Evolutionary conservation across 2,797 vertebrate genomes (phyloP).

Genomic region (Crax fasciolata): DNA sequence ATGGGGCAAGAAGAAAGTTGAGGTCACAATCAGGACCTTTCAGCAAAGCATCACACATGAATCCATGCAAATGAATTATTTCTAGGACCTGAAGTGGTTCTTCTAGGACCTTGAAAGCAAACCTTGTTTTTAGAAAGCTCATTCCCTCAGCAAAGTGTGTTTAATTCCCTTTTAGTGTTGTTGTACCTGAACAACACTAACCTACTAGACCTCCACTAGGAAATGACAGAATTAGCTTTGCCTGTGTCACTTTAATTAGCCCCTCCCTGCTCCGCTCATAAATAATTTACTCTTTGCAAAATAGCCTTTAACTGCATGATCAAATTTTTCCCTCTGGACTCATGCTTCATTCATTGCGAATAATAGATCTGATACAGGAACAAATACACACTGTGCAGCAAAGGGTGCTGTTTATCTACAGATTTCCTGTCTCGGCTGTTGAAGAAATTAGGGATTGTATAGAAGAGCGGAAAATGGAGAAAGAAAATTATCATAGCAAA

Average conservation of each 20-base stretch:
- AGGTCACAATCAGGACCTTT: neutral
- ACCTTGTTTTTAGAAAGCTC: neutral
- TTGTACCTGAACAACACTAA: neutral
- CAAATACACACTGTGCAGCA: neutral
- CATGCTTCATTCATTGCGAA: neutral
- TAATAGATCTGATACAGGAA: neutral
- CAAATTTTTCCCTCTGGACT: neutral
- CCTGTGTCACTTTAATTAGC: slow-evolving; percentile 24
- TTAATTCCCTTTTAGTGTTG: neutral
- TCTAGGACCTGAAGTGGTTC: neutral
- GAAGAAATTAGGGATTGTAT: neutral
- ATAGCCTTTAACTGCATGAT: neutral
- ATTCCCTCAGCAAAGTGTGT: neutral
- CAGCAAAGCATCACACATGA: neutral
- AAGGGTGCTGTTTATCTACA: neutral
- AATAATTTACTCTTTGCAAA: slow-evolving; percentile 45
- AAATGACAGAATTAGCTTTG: slow-evolving; percentile 32
- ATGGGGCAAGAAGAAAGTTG: neutral
- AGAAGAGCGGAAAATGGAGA: neutral
- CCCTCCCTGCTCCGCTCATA: neutral
- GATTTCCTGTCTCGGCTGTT: neutral
- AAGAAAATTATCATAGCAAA: neutral
- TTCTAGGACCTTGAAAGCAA: neutral
- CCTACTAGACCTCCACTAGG: neutral
- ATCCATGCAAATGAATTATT: neutral